A percentile compares a stretch with the other conserved stretches of the same genome.
Evolutionary conservation across 2,797 vertebrate species (phyloP).

Genomic region (Hoplostethus atlanticus): DNA sequence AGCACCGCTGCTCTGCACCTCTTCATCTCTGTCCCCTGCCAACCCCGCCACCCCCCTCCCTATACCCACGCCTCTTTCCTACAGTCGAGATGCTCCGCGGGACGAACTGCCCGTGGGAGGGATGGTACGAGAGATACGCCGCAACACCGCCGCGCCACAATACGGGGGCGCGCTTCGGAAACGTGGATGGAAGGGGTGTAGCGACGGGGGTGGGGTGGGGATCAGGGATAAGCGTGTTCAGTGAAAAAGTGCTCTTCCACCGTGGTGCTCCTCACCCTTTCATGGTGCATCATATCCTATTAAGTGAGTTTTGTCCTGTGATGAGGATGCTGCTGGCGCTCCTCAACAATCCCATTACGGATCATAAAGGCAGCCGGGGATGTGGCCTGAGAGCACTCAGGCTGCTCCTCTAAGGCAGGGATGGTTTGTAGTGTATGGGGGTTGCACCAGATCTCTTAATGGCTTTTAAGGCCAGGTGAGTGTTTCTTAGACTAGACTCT

Average conservation of each 20-base stretch:
- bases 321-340: slow-evolving; percentile 73
- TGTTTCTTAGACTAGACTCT: slow-evolving; percentile 23
- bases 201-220: slow-evolving; percentile 9
- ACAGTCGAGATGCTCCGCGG: neutral
- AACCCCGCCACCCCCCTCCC: neutral
- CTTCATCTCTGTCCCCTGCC: slow-evolving; percentile 22
- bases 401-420: slow-evolving; percentile 48
- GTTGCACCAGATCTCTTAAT: slow-evolving; percentile 55
- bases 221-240: slow-evolving; percentile 66
- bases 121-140: slow-evolving; percentile 8
- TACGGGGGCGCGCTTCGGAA: slow-evolving; percentile 5
- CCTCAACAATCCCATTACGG: slow-evolving; percentile 80
- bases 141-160: slow-evolving; percentile 18
- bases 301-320: slow-evolving; percentile 76
- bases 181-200: slow-evolving; percentile 29
- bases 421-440: slow-evolving; percentile 45
- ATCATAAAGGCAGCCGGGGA: slow-evolving; percentile 79
- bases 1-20: slow-evolving; percentile 37
- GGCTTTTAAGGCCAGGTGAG: slow-evolving; percentile 70
- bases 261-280: slow-evolving; percentile 60
- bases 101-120: neutral
- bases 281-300: slow-evolving; percentile 75
- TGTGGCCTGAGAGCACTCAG: slow-evolving; percentile 72
- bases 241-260: slow-evolving; percentile 64
- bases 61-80: neutral